Evolutionary conservation across 2,888 invertebrate genomes (phyloP), one percentile per base, ranked within the genome.

Genomic region (Eurois occulta): DNA sequence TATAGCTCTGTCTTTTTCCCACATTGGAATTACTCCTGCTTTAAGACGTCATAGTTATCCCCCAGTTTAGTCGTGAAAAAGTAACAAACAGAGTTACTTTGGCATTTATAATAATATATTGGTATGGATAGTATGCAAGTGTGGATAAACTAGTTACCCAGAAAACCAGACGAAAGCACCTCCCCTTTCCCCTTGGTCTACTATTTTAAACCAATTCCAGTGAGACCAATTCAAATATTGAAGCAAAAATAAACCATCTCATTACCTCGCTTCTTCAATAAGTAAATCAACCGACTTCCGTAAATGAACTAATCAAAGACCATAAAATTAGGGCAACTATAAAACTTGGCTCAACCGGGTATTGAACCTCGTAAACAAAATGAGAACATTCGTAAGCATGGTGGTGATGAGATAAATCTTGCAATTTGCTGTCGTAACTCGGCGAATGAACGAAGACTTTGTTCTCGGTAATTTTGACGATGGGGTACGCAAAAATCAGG

Each of bases 321-420:
- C 58, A 74, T 89, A 89, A 89, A 89, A 89, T 89, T 88, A 89
- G 85, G 81, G 69, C 86, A 86, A 88, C 90, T 87, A 89, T 89
- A 89, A 89, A 89, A 84, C 80, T 80, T 84, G 81, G 84, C 84
- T 83, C 80, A 75, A 80, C 78, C n/a, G 84, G 78, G 78, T 81
- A 88, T 86, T 76, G 83, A 86, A 85, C 84, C 84, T 89, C 89
- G 89, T 89, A 90, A 89, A 89, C 80, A 60, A 84, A 88, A 89
- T 89, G 84, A 89, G 77, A 77, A 72, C 82, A 89, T 89, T 89
- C 80, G 90, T 87, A 90, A 80, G 90, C 89, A 83, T 83, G 67
- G 67, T 68, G 78, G 84, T 77, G 87, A 79, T 82, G 87, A 90
- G 88, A 87, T 83, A 81, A 85, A 88, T 89, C 87, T 88, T 85